A percentile compares a stretch with the other conserved stretches of the same genome.
phyloP scores from a whole-genome alignment of 2,888 invertebrate genomes.

The Andrena haemorrhoa region DNA sequence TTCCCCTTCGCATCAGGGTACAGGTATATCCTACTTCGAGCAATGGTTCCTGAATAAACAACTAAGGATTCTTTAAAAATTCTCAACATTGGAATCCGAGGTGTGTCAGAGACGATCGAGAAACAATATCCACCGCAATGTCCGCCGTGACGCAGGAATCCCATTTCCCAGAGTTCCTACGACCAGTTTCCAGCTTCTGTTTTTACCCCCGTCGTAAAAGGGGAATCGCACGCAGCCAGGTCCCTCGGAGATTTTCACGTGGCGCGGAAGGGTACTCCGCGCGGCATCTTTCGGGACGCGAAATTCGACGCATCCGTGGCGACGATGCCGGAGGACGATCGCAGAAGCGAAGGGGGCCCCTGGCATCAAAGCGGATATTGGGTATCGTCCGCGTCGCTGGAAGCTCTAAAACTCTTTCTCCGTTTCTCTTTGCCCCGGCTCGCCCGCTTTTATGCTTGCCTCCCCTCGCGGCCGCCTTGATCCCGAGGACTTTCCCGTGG shows the following conservation, averaged over 20 bases:
- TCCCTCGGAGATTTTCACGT: neutral
- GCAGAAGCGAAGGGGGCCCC: neutral
- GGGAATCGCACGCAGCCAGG: neutral
- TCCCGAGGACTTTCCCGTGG: constrained; percentile 50
- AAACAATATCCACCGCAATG: too few relatives aligned
- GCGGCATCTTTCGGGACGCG: neutral
- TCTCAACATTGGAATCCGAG: too few relatives aligned
- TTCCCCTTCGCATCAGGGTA: too few relatives aligned
- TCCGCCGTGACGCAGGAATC: too few relatives aligned
- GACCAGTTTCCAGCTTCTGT: too few relatives aligned
- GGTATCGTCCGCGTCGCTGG: constrained; percentile 47
- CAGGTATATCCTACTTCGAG: too few relatives aligned
- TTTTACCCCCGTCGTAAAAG: too few relatives aligned
- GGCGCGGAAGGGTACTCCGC: neutral
- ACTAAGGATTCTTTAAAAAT: too few relatives aligned
- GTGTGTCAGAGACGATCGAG: too few relatives aligned
- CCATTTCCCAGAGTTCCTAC: too few relatives aligned
- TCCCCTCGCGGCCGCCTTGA: constrained; percentile 33
- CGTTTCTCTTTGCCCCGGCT: constrained; percentile 40
- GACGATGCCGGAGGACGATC: constrained; percentile 18
- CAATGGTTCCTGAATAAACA: too few relatives aligned
- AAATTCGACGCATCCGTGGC: constrained; percentile 40
- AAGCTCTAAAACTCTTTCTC: constrained; percentile 44
- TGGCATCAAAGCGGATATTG: constrained; percentile 67
- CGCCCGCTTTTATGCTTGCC: constrained; percentile 15